Percentiles rank a stretch among this genome's conserved stretches.
phyloP scores from a whole-genome alignment of 2,113 vertebrate genomes.

The Nematolebias whitei region DNA sequence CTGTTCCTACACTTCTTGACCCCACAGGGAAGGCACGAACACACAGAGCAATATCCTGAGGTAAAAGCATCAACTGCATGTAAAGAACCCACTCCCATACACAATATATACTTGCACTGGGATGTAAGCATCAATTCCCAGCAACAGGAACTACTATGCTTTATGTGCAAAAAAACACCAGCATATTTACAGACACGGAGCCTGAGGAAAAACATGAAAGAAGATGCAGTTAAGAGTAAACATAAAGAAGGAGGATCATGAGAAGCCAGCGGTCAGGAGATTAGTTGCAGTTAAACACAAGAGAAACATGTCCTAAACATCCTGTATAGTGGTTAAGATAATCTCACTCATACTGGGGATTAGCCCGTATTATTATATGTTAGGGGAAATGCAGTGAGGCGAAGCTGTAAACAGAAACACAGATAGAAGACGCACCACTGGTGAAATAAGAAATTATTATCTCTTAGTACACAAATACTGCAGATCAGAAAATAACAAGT shows the following conservation, averaged over 20 bases:
- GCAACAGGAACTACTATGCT: background rate
- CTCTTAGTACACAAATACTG: constrained; percentile 17
- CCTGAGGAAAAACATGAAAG: constrained; percentile 51
- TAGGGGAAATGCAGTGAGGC: constrained; percentile 39
- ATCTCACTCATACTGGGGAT: constrained; percentile 70
- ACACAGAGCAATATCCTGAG: constrained; percentile 20
- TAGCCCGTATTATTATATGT: constrained; percentile 57
- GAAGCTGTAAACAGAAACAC: constrained; percentile 36
- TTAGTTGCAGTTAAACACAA: constrained; percentile 71
- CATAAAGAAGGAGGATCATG: constrained; percentile 56
- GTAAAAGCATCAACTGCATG: constrained; percentile 29
- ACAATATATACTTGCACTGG: constrained; percentile 5
- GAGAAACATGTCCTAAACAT: constrained; percentile 66
- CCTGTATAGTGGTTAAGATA: constrained; percentile 63
- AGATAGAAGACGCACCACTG: constrained; percentile 32
- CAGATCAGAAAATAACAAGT: constrained; percentile 18
- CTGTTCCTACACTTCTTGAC: constrained; percentile 29
- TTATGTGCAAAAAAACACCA: constrained; percentile 4
- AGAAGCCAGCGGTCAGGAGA: constrained; percentile 64
- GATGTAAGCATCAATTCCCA: background rate
- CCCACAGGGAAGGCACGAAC: constrained; percentile 25
- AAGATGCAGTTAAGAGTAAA: constrained; percentile 54
- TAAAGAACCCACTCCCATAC: background rate
- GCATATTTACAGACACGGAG: background rate
- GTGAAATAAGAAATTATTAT: constrained; percentile 19